Base-by-base conservation (phyloP, 2,113 vertebrate species). In the Indicator maculatus region DNA sequence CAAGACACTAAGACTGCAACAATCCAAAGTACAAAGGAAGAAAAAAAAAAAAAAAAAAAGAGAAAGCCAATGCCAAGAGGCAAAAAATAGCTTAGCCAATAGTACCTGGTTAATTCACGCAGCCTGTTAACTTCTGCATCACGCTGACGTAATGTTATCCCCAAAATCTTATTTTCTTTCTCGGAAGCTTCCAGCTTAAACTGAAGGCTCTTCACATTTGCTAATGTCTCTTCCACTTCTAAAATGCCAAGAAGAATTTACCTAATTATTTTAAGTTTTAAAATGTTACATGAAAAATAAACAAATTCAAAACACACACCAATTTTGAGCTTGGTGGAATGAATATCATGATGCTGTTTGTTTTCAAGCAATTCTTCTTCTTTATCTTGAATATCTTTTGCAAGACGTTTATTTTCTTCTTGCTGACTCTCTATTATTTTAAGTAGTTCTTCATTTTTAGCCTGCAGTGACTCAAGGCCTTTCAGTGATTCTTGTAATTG, bases 41-140 rank as follows among this genome's bases (percentile, higher is more conserved):
- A 5, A 17, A 53, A 77, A 5, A 2, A 26, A 8, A 4, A n/a
- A n/a, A 67, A 13, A 65, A 76, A 84, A 36, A 36, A 36, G 36
- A 8, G 36, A 36, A 36, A 36, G 36, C 7, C 3, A 11, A 30
- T 16, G 7, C 31, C 41, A 83, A 41, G 18, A 67, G 14, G 45
- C 11, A 14, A 60, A 84, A 41, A n/a, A 24, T 3, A 9, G 10
- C 19, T 59, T 30, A 38, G 44, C 21, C 38, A 81, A 11, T 3
- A 65, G 84, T 92, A 99, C 99, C 98, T 98, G 67, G 97, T 98
- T 31, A 99, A 93, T 23, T 98, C 97, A 81, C 97, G 97, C 33
- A 98, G 97, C 55, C 97, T 96, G 83, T 75, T 96, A 23, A 98
- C 97, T 97, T 99, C 98, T 19, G 98, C 97, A 91, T 98, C 98